Evolutionary conservation across 2,888 invertebrate species (phyloP).

Genomic region (Ypsolopha sequella): DNA sequence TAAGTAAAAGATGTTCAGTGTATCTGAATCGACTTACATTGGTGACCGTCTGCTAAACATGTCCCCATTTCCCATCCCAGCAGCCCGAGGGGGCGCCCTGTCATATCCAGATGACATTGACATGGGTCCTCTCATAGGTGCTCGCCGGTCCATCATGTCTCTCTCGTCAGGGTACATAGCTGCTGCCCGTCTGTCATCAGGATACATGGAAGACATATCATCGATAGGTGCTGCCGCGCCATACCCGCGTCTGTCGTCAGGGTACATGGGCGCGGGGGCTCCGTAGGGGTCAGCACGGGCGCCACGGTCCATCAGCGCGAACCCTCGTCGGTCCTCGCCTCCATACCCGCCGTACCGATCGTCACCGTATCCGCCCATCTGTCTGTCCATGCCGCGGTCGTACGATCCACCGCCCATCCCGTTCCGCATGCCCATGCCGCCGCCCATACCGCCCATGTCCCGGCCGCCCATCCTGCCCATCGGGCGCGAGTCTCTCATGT

Average conservation of each 20-base stretch:
- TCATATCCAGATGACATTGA: conserved; percentile 39
- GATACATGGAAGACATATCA: conserved; percentile 14
- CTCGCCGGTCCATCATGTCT: conserved; percentile 46
- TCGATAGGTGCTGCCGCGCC: conserved; percentile 13
- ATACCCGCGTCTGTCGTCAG: conserved; percentile 34
- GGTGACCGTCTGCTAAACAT: conserved; percentile 65
- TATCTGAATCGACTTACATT: conserved; percentile 14
- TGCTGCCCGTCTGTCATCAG: conserved; percentile 34
- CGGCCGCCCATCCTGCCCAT: conserved; percentile 25
- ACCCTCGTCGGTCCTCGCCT: conserved; percentile 56
- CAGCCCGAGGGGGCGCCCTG: conserved; percentile 32
- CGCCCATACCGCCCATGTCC: conserved; percentile 48
- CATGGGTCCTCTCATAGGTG: conserved; percentile 28
- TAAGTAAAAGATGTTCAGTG: too few relatives aligned
- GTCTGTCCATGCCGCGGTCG: conserved; percentile 40
- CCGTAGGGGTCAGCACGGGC: conserved; percentile 40
- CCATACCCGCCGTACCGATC: conserved; percentile 57
- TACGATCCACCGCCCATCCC: conserved; percentile 35
- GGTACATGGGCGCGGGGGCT: conserved; percentile 30
- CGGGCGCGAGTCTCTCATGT: conserved; percentile 47
- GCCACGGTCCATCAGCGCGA: conserved; percentile 48
- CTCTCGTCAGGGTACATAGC: conserved; percentile 49
- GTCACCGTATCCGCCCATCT: conserved; percentile 37
- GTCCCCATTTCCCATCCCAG: conserved; percentile 43
- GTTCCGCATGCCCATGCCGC: conserved; percentile 44